Percentiles rank a stretch among this genome's conserved stretches.
Evolutionary conservation across 2,797 vertebrate species (phyloP).

Genomic region (Poeciliopsis gracilis): DNA sequence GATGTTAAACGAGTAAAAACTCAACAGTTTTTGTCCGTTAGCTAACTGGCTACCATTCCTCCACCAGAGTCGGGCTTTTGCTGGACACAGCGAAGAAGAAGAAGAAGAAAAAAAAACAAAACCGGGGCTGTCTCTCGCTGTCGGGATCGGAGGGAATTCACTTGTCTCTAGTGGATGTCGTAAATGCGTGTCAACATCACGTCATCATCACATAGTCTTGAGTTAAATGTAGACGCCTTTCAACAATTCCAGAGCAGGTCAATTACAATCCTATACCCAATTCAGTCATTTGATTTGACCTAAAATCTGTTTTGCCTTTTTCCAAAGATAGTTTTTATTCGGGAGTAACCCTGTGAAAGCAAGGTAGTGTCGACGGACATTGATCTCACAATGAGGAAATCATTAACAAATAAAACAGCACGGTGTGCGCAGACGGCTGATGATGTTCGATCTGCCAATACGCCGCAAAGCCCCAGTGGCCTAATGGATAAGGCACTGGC

Average conservation of each 20-base stretch:
- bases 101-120: slow-evolving; percentile 19
- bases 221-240: not conserved
- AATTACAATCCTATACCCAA: not conserved
- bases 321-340: not conserved
- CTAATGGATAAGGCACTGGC: slow-evolving; percentile 79
- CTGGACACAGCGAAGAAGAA: slow-evolving; percentile 10
- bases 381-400: not conserved
- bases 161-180: not conserved
- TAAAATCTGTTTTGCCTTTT: not conserved
- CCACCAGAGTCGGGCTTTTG: slow-evolving; percentile 16
- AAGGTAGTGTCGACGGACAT: not conserved
- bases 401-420: too few relatives aligned
- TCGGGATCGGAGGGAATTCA: not conserved
- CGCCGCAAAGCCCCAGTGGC: slow-evolving; percentile 46
- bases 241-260: not conserved
- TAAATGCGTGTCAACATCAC: not conserved
- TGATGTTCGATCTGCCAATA: not conserved
- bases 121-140: slow-evolving; percentile 13
- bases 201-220: not conserved
- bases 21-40: slow-evolving; percentile 21
- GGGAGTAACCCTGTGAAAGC: not conserved
- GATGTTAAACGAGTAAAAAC: slow-evolving; percentile 13
- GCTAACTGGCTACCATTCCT: slow-evolving; percentile 64
- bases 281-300: not conserved
- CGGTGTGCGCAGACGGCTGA: not conserved